Base-by-base conservation (phyloP, 2,113 vertebrate species). In the Deroptyus accipitrinus region DNA sequence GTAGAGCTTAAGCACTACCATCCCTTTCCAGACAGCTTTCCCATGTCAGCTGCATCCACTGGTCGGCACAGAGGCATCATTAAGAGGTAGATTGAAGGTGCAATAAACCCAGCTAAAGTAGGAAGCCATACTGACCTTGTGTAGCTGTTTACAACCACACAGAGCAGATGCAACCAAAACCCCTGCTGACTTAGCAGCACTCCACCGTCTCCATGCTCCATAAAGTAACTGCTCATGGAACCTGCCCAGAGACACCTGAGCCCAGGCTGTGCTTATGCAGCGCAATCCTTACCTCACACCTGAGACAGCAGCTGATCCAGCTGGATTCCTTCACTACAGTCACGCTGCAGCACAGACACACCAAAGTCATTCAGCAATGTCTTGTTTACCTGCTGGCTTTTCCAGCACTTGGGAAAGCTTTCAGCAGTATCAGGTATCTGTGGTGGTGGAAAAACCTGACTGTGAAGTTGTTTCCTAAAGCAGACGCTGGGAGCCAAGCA, bases 161-260 rank as follows among this genome's bases (percentile, higher is more conserved):
- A 52, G 33, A 87, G 73, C 35, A 61, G 59, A 54, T 7, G 3
- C 28, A 51, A 12, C 27, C 63, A 24, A 74, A 79, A 41, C 1
- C 35, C 68, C 61, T 25, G 73, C 48, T 64, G 83, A 17, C 17
- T 62, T 9, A 13, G 33, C 68, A 69, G 30, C 49, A 31, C 17
- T 4, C 33, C 20, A 3, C 6, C 13, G 9, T 8, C 57, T 33
- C 33, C 28, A 35, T 20, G 57, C 51, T 59, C 64, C n/a, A 8
- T 0, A 10, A 48, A 46, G 48, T 4, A 39, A 22, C 42, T 5
- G 19, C 24, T 23, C 5, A 0, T 1, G 19, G 42, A 11, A 33
- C 7, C 0, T 0, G 22, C 19, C 2, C 14, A 15, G 48, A 0
- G 7, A n/a, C 35, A 16, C 9, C 23, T 28, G 6, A 46, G 61